Evolutionary conservation across 1,140 invertebrate species (phyloP).

Genomic region (Leptoteleia sp.): DNA sequence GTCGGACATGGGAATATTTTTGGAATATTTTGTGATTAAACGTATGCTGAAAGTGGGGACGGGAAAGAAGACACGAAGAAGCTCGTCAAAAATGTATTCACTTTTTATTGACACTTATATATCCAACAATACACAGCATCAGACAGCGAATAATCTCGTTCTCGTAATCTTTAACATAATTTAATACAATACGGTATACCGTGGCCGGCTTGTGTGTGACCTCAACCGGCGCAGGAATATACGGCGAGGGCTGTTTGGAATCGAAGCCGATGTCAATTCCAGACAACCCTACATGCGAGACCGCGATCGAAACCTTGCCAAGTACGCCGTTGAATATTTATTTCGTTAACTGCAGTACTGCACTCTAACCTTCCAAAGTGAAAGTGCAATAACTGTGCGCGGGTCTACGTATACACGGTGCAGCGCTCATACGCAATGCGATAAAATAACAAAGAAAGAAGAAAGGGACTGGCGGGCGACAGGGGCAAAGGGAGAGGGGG

Average conservation of each 20-base stretch:
- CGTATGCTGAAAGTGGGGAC: no score
- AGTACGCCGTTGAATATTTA: conserved; percentile 58
- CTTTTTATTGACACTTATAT: conserved; percentile 56
- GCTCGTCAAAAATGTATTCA: conserved; percentile 21
- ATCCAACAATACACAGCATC: conserved; percentile 61
- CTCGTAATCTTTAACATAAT: conserved; percentile 57
- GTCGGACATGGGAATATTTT: no score
- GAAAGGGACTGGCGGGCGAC: conserved; percentile 11
- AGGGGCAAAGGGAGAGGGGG: no score
- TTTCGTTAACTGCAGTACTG: conserved; percentile 47
- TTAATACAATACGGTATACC: conserved; percentile 51
- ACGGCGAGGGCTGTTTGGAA: conserved; percentile 50
- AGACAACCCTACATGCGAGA: conserved; percentile 43
- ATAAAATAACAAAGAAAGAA: conserved; percentile 57
- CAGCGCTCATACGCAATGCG: conserved; percentile 42
- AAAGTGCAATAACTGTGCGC: conserved; percentile 57
- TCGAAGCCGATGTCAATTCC: conserved; percentile 45
- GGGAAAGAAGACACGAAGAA: not conserved
- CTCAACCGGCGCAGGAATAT: conserved; percentile 32
- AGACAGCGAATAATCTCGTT: conserved; percentile 50
- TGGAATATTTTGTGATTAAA: no score
- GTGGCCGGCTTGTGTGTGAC: conserved; percentile 8
- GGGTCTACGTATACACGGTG: conserved; percentile 25
- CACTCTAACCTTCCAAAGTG: conserved; percentile 68
- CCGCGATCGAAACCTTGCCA: conserved; percentile 53